Evolutionary conservation across 2,797 vertebrate genomes (phyloP).

Genomic region (Scomberomorus guttatus): DNA sequence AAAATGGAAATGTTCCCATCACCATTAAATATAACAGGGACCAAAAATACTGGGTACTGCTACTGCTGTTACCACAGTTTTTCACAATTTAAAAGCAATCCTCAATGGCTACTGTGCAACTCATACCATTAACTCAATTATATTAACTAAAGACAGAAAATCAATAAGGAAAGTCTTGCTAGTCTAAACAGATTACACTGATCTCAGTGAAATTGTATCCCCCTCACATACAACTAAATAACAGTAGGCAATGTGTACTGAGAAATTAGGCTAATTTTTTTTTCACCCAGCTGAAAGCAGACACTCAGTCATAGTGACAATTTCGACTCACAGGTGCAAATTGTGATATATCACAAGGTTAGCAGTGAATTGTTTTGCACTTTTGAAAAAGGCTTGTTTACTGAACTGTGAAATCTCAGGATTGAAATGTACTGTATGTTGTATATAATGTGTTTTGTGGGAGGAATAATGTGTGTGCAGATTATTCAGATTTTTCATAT

Average conservation of each 20-base stretch:
- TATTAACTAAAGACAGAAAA: constrained; percentile 1
- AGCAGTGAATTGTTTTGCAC: neutral
- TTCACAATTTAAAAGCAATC: constrained; percentile 4
- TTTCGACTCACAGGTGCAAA: neutral
- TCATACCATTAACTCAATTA: constrained; percentile 1
- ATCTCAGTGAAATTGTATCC: neutral
- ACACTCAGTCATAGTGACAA: neutral
- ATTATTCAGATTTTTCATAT: neutral
- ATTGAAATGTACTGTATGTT: neutral
- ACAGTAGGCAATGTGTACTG: neutral
- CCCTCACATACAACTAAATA: neutral
- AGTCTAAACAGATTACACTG: constrained; percentile 4
- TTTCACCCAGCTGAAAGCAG: neutral
- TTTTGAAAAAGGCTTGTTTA: neutral
- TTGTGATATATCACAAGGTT: neutral
- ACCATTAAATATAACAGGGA: neutral
- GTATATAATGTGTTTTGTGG: neutral
- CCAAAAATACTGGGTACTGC: neutral
- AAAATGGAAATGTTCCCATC: neutral
- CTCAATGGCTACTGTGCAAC: neutral
- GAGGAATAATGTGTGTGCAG: neutral
- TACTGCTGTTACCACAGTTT: neutral
- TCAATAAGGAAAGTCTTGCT: neutral
- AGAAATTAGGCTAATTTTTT: neutral
- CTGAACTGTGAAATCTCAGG: neutral